These are phyloP conservation scores for Dasyprocta punctata DNA, from an alignment of 2,113 vertebrate species.

Conservation along the genomic window DNA sequence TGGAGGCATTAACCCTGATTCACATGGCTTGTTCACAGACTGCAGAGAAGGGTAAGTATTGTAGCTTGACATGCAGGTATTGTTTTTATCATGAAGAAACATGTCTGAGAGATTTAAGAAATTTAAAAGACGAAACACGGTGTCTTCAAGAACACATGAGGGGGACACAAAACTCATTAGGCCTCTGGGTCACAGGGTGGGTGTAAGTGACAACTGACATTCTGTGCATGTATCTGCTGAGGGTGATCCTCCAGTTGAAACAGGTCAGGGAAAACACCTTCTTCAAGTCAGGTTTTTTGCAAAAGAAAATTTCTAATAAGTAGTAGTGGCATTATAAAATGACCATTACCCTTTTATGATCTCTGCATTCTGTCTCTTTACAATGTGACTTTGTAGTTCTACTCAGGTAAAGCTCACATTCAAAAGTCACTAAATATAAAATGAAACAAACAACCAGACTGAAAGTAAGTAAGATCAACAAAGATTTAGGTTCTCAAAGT, in stretches of 20 bases:
- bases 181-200: not conserved
- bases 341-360: not conserved
- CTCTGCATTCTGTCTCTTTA: not conserved
- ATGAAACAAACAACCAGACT: not conserved
- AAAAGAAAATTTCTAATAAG: not conserved
- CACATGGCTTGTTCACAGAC: not conserved
- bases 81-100: not conserved
- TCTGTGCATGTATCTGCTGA: not conserved
- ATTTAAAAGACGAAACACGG: not conserved
- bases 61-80: not conserved
- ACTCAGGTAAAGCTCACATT: not conserved
- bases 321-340: not conserved
- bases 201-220: not conserved
- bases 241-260: not conserved
- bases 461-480: not conserved
- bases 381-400: not conserved
- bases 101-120: not conserved
- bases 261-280: not conserved
- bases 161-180: not conserved
- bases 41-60: not conserved
- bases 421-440: not conserved
- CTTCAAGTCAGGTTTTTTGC: not conserved
- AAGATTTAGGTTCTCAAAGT: not conserved
- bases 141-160: not conserved
- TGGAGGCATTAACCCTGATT: not conserved